Percentiles rank a stretch among this genome's conserved stretches.
phyloP scores from a whole-genome alignment of 2,797 vertebrate genomes.

The Dermochelys coriacea region DNA sequence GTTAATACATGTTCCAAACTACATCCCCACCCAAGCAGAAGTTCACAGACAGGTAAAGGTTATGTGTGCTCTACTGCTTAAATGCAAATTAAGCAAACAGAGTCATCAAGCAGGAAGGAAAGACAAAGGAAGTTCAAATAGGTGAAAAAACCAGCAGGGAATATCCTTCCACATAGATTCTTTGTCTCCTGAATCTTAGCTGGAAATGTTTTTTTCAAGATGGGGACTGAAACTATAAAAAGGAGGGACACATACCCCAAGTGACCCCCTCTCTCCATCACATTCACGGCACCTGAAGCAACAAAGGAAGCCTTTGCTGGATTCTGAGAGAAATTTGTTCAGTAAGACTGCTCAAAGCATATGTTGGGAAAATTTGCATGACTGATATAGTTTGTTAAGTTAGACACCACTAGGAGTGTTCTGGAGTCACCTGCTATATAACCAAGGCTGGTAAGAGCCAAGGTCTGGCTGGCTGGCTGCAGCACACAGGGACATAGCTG shows the following conservation, averaged over 20 bases:
- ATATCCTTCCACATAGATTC: neutral
- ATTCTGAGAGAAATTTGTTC: neutral
- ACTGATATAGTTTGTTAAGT: neutral
- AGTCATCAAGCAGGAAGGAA: neutral
- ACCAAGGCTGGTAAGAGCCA: neutral
- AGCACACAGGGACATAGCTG: neutral
- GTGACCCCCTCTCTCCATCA: neutral
- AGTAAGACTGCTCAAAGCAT: neutral
- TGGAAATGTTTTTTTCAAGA: neutral
- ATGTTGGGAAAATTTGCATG: neutral
- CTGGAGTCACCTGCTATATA: neutral
- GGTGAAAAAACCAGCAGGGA: neutral
- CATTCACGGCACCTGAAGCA: neutral
- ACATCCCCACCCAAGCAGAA: neutral
- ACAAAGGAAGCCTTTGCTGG: neutral
- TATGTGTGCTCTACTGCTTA: neutral
- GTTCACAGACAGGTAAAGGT: neutral
- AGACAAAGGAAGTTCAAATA: neutral
- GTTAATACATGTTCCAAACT: neutral
- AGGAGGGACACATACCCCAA: neutral
- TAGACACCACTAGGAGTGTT: neutral
- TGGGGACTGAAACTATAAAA: neutral
- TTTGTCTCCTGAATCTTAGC: neutral
- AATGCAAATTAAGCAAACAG: neutral
- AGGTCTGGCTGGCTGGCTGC: neutral